Evolutionary conservation across 2,113 vertebrate species (phyloP).

Genomic region (Anguilla rostrata): DNA sequence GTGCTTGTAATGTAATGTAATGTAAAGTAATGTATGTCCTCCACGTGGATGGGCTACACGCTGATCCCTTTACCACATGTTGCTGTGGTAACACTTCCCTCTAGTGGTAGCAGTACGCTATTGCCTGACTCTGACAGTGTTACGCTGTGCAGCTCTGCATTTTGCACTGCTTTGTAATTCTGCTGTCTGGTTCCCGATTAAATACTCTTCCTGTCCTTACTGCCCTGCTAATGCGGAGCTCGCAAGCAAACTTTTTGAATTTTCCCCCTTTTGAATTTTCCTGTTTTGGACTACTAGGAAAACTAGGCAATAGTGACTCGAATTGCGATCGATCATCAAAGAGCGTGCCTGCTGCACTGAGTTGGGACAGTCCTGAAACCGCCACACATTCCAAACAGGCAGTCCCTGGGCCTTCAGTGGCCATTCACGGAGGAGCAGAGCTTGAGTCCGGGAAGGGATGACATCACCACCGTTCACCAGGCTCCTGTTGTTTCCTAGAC

Average conservation of each 20-base stretch:
- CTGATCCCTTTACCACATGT: constrained; percentile 44
- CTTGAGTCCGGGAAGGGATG: neutral
- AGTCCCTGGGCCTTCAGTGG: neutral
- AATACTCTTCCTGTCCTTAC: too few species aligned
- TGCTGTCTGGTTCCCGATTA: too few species aligned
- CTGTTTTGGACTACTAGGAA: too few species aligned
- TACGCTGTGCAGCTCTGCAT: neutral
- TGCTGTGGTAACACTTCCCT: constrained; percentile 55
- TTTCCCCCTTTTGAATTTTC: too few species aligned
- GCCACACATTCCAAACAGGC: neutral
- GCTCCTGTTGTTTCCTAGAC: neutral
- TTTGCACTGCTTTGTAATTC: neutral
- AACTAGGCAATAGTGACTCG: too few species aligned
- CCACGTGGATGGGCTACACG: constrained; percentile 23
- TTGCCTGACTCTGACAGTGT: neutral
- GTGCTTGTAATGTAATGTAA: too few species aligned
- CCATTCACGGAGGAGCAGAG: neutral
- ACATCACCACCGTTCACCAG: neutral
- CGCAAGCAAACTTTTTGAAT: too few species aligned
- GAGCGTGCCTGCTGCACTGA: too few species aligned
- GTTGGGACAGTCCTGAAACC: neutral
- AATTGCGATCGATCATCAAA: too few species aligned
- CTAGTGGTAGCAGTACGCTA: constrained; percentile 54
- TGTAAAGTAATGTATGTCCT: neutral
- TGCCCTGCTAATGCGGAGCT: too few species aligned